Conservation (phyloP, 2,113 vertebrate genomes). For the Tylochromis polylepis region DNA sequence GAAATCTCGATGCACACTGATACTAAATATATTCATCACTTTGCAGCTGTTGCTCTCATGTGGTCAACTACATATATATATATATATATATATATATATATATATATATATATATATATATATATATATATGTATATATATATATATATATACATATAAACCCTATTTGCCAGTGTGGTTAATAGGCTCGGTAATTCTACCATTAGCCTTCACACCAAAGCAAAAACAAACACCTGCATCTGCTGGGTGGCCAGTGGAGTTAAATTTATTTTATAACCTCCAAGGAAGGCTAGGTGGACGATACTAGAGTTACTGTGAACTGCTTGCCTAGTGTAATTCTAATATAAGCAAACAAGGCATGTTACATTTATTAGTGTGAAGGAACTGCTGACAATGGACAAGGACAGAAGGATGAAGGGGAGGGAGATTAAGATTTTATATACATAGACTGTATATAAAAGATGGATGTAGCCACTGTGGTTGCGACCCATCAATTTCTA, state of each 20-base stretch:
- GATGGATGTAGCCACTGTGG: background rate
- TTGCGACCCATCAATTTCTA: no score
- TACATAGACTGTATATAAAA: background rate
- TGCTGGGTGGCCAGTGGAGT: background rate
- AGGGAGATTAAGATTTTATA: background rate
- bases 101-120: no score
- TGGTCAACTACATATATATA: background rate
- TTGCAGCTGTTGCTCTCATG: background rate
- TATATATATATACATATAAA: no score
- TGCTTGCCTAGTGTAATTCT: background rate
- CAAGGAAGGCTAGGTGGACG: background rate
- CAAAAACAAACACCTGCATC: background rate
- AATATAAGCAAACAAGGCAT: background rate
- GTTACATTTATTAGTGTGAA: background rate
- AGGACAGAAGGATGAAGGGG: background rate
- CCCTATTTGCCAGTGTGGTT: background rate
- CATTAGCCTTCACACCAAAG: background rate
- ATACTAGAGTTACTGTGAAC: background rate
- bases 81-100: no score
- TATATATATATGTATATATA: no score
- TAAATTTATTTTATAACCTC: background rate
- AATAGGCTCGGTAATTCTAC: background rate
- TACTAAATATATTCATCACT: background rate
- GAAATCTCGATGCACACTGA: background rate
- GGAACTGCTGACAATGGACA: background rate